Evolutionary conservation across 1,140 invertebrate genomes (phyloP).

Genomic region (Euwallacea similis): DNA sequence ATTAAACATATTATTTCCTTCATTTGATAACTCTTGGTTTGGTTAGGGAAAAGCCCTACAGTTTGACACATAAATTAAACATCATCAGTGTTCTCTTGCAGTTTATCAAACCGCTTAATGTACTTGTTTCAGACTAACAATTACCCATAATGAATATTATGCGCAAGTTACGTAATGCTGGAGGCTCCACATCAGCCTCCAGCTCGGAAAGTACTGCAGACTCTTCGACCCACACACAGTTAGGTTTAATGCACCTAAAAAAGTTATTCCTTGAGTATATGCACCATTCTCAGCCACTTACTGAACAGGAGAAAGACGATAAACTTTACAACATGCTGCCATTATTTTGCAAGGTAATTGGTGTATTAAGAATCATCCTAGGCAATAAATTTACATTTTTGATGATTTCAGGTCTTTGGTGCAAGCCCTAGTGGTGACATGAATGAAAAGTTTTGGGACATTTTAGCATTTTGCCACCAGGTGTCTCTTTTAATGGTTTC

Average conservation of each 20-base stretch:
- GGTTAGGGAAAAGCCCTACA: too few relatives aligned
- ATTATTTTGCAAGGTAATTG: conserved; percentile 91
- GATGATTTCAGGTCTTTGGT: conserved; percentile 76
- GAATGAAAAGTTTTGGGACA: conserved; percentile 94
- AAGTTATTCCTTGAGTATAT: conserved; percentile 94
- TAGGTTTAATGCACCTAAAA: conserved; percentile 93
- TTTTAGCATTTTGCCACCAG: conserved; percentile 89
- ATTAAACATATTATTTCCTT: too few relatives aligned
- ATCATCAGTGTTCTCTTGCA: too few relatives aligned
- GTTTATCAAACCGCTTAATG: too few relatives aligned
- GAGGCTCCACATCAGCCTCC: conserved; percentile 55
- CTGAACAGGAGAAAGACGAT: conserved; percentile 84
- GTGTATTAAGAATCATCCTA: not conserved
- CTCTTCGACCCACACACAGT: conserved; percentile 75
- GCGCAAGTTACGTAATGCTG: conserved; percentile 76
- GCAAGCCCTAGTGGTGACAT: conserved; percentile 87
- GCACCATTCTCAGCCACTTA: conserved; percentile 78
- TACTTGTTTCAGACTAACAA: too few relatives aligned
- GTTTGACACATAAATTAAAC: too few relatives aligned
- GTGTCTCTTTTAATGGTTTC: conserved; percentile 94
- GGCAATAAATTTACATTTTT: too few relatives aligned
- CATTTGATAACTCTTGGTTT: too few relatives aligned
- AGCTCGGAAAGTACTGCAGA: conserved; percentile 57
- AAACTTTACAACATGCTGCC: conserved; percentile 98
- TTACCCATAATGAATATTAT: conserved; percentile 73